These are phyloP conservation scores for Pteromalus puparum DNA, from an alignment of 1,140 invertebrate genomes.

Conservation along the genomic window DNA sequence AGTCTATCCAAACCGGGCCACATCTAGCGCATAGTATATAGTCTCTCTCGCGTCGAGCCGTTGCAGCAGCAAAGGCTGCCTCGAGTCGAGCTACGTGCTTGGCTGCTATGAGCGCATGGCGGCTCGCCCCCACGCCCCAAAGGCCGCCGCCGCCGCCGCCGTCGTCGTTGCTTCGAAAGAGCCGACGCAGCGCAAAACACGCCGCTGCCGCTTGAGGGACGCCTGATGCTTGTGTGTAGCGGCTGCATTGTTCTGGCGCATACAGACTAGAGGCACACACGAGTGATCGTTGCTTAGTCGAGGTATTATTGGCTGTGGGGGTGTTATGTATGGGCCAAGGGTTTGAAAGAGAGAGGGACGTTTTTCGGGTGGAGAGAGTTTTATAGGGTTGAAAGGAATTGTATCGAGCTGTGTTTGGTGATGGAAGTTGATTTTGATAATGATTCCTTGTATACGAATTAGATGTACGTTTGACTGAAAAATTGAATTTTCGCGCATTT, in stretches of 20 bases:
- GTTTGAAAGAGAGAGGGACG: too few species aligned
- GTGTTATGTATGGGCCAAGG: too few species aligned
- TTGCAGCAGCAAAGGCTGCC: neutral
- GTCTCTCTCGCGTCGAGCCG: too few species aligned
- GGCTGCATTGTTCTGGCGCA: slow-evolving; percentile 10
- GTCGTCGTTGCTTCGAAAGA: neutral
- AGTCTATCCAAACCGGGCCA: too few species aligned
- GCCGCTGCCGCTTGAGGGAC: neutral
- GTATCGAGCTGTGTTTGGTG: too few species aligned
- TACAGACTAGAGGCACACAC: neutral
- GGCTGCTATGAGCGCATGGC: slow-evolving; percentile 43
- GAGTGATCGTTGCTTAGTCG: too few species aligned
- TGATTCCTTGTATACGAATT: too few species aligned
- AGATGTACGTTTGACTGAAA: neutral
- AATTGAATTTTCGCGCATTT: neutral
- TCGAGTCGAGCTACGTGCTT: slow-evolving; percentile 39
- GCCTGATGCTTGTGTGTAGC: neutral
- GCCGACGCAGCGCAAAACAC: neutral
- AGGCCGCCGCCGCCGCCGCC: neutral
- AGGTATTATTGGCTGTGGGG: too few species aligned
- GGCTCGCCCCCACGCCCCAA: slow-evolving; percentile 14
- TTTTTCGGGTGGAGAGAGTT: too few species aligned
- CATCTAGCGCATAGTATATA: too few species aligned
- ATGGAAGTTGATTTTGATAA: too few species aligned
- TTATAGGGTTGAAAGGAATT: too few species aligned